Percentiles rank a stretch among this genome's conserved stretches.
Evolutionary conservation across 2,113 vertebrate genomes (phyloP).

Genomic region (Carlito syrichta): DNA sequence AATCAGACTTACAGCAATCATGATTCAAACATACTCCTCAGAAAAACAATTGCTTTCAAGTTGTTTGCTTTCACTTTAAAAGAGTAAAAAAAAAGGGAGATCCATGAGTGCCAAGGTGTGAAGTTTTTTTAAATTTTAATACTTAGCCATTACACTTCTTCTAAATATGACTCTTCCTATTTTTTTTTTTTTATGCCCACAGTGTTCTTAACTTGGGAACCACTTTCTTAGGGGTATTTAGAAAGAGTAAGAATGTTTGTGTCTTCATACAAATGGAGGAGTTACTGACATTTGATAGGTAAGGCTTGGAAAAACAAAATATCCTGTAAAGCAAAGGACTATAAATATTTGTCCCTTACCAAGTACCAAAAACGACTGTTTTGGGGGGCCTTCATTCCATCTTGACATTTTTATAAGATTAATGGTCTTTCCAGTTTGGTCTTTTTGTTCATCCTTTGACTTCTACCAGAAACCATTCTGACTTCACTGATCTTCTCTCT

Average conservation of each 20-base stretch:
- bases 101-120: not conserved
- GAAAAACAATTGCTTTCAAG: not conserved
- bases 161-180: not conserved
- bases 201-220: not conserved
- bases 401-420: constrained; percentile 1
- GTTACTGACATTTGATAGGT: not conserved
- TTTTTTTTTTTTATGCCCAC: not conserved
- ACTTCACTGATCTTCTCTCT: not conserved
- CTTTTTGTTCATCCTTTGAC: not conserved
- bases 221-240: not conserved
- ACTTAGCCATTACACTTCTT: not conserved
- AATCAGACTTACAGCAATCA: not conserved
- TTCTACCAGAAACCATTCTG: not conserved
- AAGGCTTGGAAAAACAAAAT: not conserved
- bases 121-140: not conserved
- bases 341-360: not conserved
- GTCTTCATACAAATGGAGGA: not conserved
- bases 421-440: not conserved
- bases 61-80: not conserved
- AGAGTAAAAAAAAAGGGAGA: not conserved
- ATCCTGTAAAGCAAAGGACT: not conserved
- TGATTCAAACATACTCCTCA: not conserved
- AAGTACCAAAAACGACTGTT: not conserved
- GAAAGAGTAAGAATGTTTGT: not conserved
- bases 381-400: not conserved